Evolutionary conservation across 1,140 invertebrate species (phyloP).

Genomic region (Maniola jurtina): DNA sequence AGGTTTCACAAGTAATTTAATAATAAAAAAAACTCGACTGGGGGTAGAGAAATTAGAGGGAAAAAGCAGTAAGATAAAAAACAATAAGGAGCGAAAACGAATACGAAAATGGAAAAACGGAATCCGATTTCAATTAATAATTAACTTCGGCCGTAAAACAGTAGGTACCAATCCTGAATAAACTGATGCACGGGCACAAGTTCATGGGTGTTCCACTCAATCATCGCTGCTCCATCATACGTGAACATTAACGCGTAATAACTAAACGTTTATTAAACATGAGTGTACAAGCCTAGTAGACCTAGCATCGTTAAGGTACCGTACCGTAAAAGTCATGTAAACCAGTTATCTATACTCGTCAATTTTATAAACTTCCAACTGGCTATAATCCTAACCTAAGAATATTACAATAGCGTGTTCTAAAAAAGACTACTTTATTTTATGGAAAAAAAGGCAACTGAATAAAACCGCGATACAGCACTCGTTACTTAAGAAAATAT

Average conservation of each 20-base stretch:
- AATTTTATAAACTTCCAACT: not conserved
- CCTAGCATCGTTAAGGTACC: not conserved
- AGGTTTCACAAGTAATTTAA: no score
- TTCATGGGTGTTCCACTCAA: conserved; percentile 49
- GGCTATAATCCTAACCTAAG: not conserved
- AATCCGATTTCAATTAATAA: no score
- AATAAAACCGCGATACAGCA: conserved; percentile 16
- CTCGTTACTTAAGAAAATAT: conserved; percentile 26
- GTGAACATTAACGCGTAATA: conserved; percentile 39
- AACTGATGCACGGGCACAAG: conserved; percentile 39
- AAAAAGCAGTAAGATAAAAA: no score
- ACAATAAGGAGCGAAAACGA: no score
- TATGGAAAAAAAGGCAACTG: not conserved
- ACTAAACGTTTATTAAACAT: conserved; percentile 36
- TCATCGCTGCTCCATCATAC: conserved; percentile 55
- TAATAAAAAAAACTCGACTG: no score
- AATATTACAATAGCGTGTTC: not conserved
- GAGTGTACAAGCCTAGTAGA: not conserved
- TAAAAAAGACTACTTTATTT: not conserved
- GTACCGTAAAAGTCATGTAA: not conserved
- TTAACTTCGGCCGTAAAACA: no score
- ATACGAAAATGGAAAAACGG: no score
- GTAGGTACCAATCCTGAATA: no score
- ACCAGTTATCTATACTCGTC: not conserved
- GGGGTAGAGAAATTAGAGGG: no score